Base-by-base conservation (phyloP, 2,113 vertebrate genomes). In the Callaeas wilsoni region DNA sequence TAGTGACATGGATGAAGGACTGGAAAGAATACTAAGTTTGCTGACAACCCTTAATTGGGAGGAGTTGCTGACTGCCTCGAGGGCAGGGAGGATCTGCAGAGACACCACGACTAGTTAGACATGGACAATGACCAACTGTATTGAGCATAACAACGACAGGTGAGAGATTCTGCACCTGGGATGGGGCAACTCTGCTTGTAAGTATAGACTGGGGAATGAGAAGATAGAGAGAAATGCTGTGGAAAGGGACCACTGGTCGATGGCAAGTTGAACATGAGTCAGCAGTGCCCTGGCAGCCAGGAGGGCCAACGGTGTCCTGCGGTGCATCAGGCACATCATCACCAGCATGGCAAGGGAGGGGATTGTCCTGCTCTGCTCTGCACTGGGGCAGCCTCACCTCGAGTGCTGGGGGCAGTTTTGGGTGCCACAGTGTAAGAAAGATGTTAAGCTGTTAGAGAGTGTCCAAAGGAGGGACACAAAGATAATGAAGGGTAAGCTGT, bases 301-400 rank as follows among this genome's bases (percentile, higher is more conserved):
- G 29, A 68, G 25, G 33, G 20, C 7, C 39, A 46, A 0, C 4
- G 0, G 0, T 11, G 50, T 25, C 52, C 27, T 44, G 52, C 16
- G 33, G 32, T 1, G 0, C 9, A 75, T 15, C 52, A 74, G 59
- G 27, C 0, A 8, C 53, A 89, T 23, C 46, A 74, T 60, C 1
- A 0, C 25, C 69, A 89, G 39, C 46, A 0, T 0, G 53, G 11
- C 9, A 16, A 60, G 46, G n/a, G 16, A 53, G 62, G 37, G 44
- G 13, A 60, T n/a, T 75, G 46, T 82, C 13, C 53, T 0, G 1
- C 33, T 59, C 6, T 74, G 33, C 60, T 67, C 77, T 67, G 86
- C 3, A 0, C 20, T 68, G 69, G 25, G 20, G 7, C 1, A 0
- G 46, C 62, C 53, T 75, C 78, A 46, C 46, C 46, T 67, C 7